phyloP scores from a whole-genome alignment of 2,888 invertebrate genomes.

The Diploptera punctata region DNA sequence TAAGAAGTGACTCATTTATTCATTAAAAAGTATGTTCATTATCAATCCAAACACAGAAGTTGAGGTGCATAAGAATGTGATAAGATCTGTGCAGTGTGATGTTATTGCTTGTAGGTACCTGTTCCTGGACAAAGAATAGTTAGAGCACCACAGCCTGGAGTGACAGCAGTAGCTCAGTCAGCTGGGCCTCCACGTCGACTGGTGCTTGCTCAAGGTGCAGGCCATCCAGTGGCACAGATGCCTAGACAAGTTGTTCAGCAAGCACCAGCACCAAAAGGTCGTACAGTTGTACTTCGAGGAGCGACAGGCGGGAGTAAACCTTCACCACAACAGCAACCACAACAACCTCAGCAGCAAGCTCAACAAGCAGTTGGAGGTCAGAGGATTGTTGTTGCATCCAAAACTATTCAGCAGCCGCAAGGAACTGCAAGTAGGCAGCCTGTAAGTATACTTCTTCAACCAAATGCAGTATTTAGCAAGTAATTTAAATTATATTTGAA shows the following conservation, averaged over 20 bases:
- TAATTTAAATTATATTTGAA: too few relatives aligned
- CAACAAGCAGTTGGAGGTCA: not conserved
- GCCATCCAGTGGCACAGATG: not conserved
- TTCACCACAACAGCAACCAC: not conserved
- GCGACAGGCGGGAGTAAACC: conserved; percentile 3
- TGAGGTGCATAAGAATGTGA: too few relatives aligned
- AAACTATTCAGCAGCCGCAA: not conserved
- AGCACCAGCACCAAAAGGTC: not conserved
- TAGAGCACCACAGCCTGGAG: conserved; percentile 4
- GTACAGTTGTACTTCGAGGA: conserved; percentile 26
- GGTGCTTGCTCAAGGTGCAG: not conserved
- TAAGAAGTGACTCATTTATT: too few relatives aligned
- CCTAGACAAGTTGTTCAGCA: conserved; percentile 1
- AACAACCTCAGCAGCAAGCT: not conserved
- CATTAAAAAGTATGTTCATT: too few relatives aligned
- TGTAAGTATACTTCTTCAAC: too few relatives aligned
- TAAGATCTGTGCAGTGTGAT: too few relatives aligned
- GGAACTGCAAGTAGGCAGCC: not conserved
- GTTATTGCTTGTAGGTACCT: not conserved
- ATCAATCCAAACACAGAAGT: too few relatives aligned
- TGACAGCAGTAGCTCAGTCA: not conserved
- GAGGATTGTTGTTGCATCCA: conserved; percentile 5
- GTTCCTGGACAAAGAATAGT: conserved; percentile 26
- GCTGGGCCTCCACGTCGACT: not conserved
- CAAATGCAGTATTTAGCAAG: too few relatives aligned